A percentile compares a stretch with the other conserved stretches of the same genome.
These are phyloP conservation scores for Cinclus mexicanus DNA, from an alignment of 2,113 vertebrate genomes.

Conservation along the genomic window DNA sequence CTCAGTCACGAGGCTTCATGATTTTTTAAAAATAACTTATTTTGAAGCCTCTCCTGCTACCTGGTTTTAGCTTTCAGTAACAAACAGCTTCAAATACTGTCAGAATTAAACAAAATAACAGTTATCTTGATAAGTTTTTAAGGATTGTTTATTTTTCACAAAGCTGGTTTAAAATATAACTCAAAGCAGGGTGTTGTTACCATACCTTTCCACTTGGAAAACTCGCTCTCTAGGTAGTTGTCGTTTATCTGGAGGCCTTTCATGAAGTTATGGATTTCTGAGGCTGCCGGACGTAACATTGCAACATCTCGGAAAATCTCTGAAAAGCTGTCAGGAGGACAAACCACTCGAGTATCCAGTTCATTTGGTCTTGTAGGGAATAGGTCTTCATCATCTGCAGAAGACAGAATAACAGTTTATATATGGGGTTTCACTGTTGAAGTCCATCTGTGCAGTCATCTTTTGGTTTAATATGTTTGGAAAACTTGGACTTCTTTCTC, in stretches of 20 bases:
- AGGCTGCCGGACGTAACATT: constrained; percentile 72
- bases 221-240: constrained; percentile 70
- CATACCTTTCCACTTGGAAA: constrained; percentile 79
- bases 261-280: constrained; percentile 78
- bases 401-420: not conserved
- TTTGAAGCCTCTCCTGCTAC: not conserved
- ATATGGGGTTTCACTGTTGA: not conserved
- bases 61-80: not conserved
- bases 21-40: not conserved
- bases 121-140: not conserved
- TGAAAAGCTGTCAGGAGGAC: constrained; percentile 67
- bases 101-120: not conserved
- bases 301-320: constrained; percentile 66
- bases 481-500: not conserved
- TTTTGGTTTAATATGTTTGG: not conserved
- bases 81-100: not conserved
- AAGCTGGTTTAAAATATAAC: not conserved
- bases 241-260: constrained; percentile 73
- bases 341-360: constrained; percentile 69
- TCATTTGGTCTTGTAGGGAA: constrained; percentile 59
- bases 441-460: not conserved
- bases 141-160: not conserved
- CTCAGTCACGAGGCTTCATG: accelerated
- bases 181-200: not conserved
- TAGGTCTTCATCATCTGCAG: constrained; percentile 64